Base-by-base conservation (phyloP, 2,113 vertebrate species). In the Phyllostomus discolor region DNA sequence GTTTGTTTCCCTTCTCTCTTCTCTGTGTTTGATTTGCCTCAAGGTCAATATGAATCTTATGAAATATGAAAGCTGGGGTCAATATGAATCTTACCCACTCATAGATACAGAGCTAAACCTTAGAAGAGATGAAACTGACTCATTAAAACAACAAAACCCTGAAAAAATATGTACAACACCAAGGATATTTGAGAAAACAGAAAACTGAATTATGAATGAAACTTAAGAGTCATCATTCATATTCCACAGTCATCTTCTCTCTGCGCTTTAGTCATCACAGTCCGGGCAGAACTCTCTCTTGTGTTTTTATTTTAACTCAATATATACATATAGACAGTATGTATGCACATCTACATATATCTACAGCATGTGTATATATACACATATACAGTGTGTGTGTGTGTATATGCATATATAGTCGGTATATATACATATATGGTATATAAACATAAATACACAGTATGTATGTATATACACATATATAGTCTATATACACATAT, bases 91-190 rank as follows among this genome's bases (percentile, higher is more conserved):
- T 95, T 70, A 95, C 28, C 59, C 43, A 91, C 17, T 90, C 81
- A 84, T 4, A 31, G 67, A 94, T 70, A 19, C 85, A 31, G n/a
- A 94, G 88, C 43, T 73, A 83, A 90, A 96, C 89, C 43, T 76
- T 15, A 54, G 59, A 87, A 95, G 20, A 95, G 90, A 90, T 31
- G 94, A 91, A 62, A 80, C 50, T 70, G 24, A 54, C 43, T 72
- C 85, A 93, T 87, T 67, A 95, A 94, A 96, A 90, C 81, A 95
- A 79, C 35, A 93, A 87, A 76, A 88, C 6, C n/a, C 59, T 86
- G 24, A 78, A 81, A 86, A 62, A 95, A 72, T 90, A 66, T 17
- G 35, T 67, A 59, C 35, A 83, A 95, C 96, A 92, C 38, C 15
- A 73, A 96, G 48, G 48, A 46, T 17, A 5, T 79, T 31, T 69